Percentiles rank a stretch among this genome's conserved stretches.
Conservation (phyloP, 2,113 vertebrate genomes). For the Percopsis transmontana region DNA sequence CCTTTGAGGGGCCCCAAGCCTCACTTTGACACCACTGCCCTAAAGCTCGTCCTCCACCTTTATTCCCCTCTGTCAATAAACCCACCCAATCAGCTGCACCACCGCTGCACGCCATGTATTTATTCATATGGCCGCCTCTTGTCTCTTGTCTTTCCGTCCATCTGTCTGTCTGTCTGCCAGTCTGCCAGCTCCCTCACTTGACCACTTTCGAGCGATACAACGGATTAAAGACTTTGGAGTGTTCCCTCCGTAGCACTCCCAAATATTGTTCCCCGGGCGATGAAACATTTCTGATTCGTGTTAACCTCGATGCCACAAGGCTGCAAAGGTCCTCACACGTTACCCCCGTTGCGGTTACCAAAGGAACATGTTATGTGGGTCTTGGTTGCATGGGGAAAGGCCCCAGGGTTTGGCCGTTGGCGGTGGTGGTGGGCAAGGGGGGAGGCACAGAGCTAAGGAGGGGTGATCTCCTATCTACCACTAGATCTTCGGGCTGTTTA, state of each 20-base stretch:
- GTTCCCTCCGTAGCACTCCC: neutral
- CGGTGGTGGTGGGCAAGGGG: neutral
- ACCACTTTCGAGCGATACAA: neutral
- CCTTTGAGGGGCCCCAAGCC: neutral
- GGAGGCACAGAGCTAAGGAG: conserved; percentile 23
- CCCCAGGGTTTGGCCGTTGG: neutral
- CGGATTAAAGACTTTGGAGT: no score
- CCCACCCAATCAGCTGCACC: conserved; percentile 59
- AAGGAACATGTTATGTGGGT: neutral
- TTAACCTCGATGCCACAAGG: conserved; percentile 54
- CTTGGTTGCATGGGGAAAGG: neutral
- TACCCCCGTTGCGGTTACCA: conserved; percentile 16
- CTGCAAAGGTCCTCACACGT: neutral
- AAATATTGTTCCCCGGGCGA: conserved; percentile 46
- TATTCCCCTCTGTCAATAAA: conserved; percentile 74
- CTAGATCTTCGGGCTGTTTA: conserved; percentile 45
- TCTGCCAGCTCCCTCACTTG: neutral
- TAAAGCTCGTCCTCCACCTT: conserved; percentile 46
- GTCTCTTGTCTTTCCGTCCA: conserved; percentile 22
- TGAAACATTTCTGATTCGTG: conserved; percentile 53
- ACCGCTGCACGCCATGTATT: conserved; percentile 70
- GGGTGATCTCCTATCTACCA: conserved; percentile 67
- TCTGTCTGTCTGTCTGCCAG: neutral
- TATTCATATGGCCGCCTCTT: conserved; percentile 58
- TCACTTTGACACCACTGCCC: conserved; percentile 28